Evolutionary conservation across 2,797 vertebrate species (phyloP).

Genomic region (Falco columbarius): DNA sequence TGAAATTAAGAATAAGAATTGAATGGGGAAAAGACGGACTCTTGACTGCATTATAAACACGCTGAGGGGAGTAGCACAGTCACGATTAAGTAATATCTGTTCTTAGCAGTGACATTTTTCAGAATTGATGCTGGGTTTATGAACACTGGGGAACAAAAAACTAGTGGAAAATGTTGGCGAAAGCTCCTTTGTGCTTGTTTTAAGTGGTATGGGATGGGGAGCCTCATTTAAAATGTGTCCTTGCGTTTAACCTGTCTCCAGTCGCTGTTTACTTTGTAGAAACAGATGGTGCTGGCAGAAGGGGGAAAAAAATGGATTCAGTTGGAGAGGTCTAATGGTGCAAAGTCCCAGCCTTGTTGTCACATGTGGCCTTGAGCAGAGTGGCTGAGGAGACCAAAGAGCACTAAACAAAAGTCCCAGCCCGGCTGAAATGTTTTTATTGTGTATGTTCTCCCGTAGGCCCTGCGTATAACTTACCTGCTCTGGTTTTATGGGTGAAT

Average conservation of each 20-base stretch:
- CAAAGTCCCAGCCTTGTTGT: not conserved
- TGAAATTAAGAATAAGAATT: not conserved
- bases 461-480: not conserved
- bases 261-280: not conserved
- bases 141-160: not conserved
- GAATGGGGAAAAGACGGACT: not conserved
- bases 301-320: not conserved
- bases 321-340: not conserved
- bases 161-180: not conserved
- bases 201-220: not conserved
- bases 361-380: not conserved
- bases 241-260: constrained; percentile 20
- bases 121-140: not conserved
- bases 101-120: not conserved
- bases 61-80: not conserved
- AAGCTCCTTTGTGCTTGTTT: not conserved
- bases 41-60: not conserved
- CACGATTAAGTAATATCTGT: not conserved
- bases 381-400: not conserved
- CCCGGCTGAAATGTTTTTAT: not conserved
- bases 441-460: not conserved
- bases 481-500: not conserved
- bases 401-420: not conserved
- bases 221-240: not conserved
- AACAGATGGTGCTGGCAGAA: constrained; percentile 55